Evolutionary conservation across 2,888 invertebrate genomes (phyloP), one percentile per base, ranked within the genome.

Genomic region (Cheilosia pagana): DNA sequence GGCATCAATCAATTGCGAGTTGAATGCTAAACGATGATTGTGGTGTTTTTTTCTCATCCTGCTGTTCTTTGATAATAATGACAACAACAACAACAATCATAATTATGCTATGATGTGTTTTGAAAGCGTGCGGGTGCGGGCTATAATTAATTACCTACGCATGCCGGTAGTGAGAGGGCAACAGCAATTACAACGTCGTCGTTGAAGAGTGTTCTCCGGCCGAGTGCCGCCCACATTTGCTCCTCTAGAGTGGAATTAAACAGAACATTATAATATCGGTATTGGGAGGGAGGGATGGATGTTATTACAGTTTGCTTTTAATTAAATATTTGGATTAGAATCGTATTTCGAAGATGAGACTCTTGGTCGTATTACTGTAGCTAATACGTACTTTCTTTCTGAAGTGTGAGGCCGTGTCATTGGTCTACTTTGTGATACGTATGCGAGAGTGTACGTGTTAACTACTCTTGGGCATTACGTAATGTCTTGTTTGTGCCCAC

Each of bases 61-160:
- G 77, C 55, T 78, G 82, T 55, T 68, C 31, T 70, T 65, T 45
- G 67, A 78, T 83, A 60, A 65, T 65, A 67, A 71, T 45, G 68
- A 68, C 35, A 83, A 78, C 48, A 74, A 72, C 74, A 72, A 82
- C 60, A 75, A 45, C 48, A 55, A 45, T 52, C 43, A 68, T 77
- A 57, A 78, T 78, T 70, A 76, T 65, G 21, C 48, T 21, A 71
- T 81, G 70, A 85, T 81, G 75, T 65, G 65, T 39, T 62, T 75
- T 67, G 55, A 71, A 67, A 65, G 75, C 31, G 75, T 75, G 55
- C 74, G 81, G 81, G 81, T 71, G 79, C 70, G 67, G 78, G 65
- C n/a, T 25, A 67, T 81, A 67, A 85, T 81, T 67, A 75, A 81
- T 85, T 76, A 76, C 81, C 48, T 76, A 81, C 63, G 55, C 75